Base-by-base conservation (phyloP, 1,140 invertebrate species). In the Apis dorsata region DNA sequence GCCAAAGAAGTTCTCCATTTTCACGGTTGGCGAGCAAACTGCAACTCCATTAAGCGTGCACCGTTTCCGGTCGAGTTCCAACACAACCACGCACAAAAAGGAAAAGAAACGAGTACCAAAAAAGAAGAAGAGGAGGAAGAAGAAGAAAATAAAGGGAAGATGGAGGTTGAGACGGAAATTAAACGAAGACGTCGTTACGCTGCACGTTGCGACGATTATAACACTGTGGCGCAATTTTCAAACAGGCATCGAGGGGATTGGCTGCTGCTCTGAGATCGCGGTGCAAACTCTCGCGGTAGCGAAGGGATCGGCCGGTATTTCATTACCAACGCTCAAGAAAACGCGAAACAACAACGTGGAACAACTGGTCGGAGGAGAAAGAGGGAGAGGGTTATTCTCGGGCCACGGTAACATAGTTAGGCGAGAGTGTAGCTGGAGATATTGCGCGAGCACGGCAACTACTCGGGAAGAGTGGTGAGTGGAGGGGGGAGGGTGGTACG, bases 401-500 rank as follows among this genome's bases (percentile, higher is more conserved):
- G 65, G 72, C 44, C 72, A 62, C 84, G 89, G 88, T 90, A 90
- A 89, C 88, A 81, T 85, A 87, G 86, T 86, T 88, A 86, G 85
- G 77, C 68, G 78, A 83, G 76, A 84, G 80, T 66, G 77, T 21
- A 70, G 81, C 60, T 69, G 13, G 73, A 81, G 80, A 81, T 81
- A 69, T 75, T 81, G 73, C 62, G 21, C 71, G 59, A 81, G 62
- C 28, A 78, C 19, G 28, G 55, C 55, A 28, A 60, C 72, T 72
- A 72, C 51, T 19, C 34, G 17, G 21, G 49, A 12, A 11, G 71
- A 76, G 74, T 24, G 0, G 24, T 21, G 77, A 76, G 57, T 70
- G 65, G 78, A 59, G 76, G 17, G 34, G 2, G 60, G 55, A 71
- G n/a, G 68, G 59, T 51, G 63, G 71, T 84, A 70, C 65, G 80